Evolutionary conservation across 2,888 invertebrate genomes (phyloP).

Genomic region (Cheilosia pagana): DNA sequence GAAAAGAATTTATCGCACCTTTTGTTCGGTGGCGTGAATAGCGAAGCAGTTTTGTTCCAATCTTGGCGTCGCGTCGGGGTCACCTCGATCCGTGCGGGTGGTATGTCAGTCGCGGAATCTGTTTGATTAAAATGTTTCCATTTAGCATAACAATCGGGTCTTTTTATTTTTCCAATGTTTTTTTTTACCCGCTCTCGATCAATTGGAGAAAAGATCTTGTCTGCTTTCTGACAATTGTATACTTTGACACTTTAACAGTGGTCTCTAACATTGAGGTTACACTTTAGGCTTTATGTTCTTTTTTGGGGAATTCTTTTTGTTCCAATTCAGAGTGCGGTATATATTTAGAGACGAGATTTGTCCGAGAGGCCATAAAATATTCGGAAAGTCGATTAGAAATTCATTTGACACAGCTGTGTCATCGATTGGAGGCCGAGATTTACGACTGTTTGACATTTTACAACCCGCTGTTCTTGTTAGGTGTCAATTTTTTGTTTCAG

Average conservation of each 20-base stretch:
- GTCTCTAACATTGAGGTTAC: conserved; percentile 13
- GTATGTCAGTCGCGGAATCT: conserved; percentile 44
- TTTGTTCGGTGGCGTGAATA: conserved; percentile 22
- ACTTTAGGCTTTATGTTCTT: conserved; percentile 13
- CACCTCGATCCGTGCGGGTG: conserved; percentile 21
- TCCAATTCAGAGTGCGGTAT: conserved; percentile 34
- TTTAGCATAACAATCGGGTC: conserved; percentile 48
- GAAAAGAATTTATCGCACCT: conserved; percentile 51
- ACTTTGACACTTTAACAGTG: conserved; percentile 36
- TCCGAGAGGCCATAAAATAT: conserved; percentile 31
- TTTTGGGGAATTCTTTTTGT: conserved; percentile 11
- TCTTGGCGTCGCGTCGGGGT: background rate
- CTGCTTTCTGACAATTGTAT: conserved; percentile 32
- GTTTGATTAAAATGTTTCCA: conserved; percentile 52
- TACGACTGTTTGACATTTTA: conserved; percentile 55
- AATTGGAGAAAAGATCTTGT: conserved; percentile 9
- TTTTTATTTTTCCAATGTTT: conserved; percentile 24
- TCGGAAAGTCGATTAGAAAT: conserved; percentile 52
- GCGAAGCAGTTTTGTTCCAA: conserved; percentile 35
- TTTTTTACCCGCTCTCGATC: background rate
- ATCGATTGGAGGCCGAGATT: conserved; percentile 56
- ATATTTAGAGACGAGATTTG: conserved; percentile 37
- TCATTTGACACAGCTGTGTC: conserved; percentile 53
- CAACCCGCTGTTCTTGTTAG: conserved; percentile 69
- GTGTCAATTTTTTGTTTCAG: conserved; percentile 45